Evolutionary conservation across 2,888 invertebrate species (phyloP).

Genomic region (Neria commutata): DNA sequence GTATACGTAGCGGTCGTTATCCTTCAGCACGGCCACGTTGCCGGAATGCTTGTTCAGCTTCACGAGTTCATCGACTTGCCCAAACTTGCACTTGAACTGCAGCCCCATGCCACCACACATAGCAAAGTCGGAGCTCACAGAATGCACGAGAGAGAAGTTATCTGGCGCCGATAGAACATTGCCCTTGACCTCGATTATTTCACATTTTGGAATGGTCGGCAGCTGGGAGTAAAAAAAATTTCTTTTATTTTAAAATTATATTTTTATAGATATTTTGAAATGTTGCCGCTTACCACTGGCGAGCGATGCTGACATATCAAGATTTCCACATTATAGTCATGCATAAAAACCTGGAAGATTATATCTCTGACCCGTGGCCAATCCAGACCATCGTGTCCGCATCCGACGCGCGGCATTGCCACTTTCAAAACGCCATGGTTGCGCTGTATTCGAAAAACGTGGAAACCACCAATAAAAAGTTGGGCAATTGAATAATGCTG

Average conservation of each 20-base stretch:
- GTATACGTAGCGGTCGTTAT: constrained; percentile 63
- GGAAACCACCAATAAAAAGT: not conserved
- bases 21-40: constrained; percentile 64
- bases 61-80: constrained; percentile 48
- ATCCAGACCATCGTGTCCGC: constrained; percentile 68
- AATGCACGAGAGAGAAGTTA: constrained; percentile 65
- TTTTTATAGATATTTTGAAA: not conserved
- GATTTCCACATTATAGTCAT: constrained; percentile 49
- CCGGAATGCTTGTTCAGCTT: constrained; percentile 58
- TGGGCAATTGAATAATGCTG: not conserved
- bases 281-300: constrained; percentile 28
- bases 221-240: too few relatives aligned
- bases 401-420: constrained; percentile 70
- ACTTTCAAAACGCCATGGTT: constrained; percentile 64
- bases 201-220: constrained; percentile 44
- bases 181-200: constrained; percentile 60
- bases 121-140: constrained; percentile 66
- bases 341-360: constrained; percentile 45
- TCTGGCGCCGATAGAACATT: constrained; percentile 64
- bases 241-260: not conserved
- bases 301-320: constrained; percentile 47
- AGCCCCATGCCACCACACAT: constrained; percentile 67
- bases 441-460: constrained; percentile 38
- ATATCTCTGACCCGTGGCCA: constrained; percentile 65
- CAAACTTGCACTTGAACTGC: constrained; percentile 54